Percentiles rank a stretch among this genome's conserved stretches.
Conservation (phyloP, 30 jellyfish, hydroid and myxozoan genomes). For the Hydractinia echinata region DNA sequence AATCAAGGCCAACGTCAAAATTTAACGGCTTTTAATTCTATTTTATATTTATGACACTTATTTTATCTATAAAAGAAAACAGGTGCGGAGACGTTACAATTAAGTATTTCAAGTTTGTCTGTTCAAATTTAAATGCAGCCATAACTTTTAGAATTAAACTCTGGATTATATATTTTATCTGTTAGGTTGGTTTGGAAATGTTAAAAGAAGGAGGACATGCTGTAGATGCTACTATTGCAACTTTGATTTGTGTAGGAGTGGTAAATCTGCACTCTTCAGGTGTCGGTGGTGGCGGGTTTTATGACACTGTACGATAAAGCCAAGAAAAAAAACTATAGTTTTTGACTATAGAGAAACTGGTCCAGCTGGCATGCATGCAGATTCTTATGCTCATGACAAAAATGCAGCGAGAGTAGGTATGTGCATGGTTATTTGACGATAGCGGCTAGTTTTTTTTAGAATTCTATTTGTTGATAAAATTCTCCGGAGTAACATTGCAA, state of each 20-base stretch:
- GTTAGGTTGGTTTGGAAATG: slow-evolving; percentile 57
- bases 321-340: slow-evolving; percentile 22
- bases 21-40: no score
- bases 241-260: slow-evolving; percentile 65
- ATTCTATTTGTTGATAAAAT: no score
- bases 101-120: no score
- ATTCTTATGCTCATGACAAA: slow-evolving; percentile 14
- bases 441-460: no score
- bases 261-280: slow-evolving; percentile 76
- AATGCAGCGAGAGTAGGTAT: slow-evolving; percentile 34
- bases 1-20: no score
- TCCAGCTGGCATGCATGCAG: slow-evolving; percentile 38
- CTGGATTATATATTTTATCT: background rate
- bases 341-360: slow-evolving; percentile 71
- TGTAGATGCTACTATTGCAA: slow-evolving; percentile 86
- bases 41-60: no score
- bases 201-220: slow-evolving; percentile 76
- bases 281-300: slow-evolving; percentile 95
- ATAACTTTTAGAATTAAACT: no score
- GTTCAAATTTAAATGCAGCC: no score
- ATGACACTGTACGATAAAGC: slow-evolving; percentile 42
- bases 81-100: no score
- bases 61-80: no score
- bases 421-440: no score
- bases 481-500: no score